phyloP scores from a whole-genome alignment of 2,888 invertebrate genomes.

The Allacma fusca region DNA sequence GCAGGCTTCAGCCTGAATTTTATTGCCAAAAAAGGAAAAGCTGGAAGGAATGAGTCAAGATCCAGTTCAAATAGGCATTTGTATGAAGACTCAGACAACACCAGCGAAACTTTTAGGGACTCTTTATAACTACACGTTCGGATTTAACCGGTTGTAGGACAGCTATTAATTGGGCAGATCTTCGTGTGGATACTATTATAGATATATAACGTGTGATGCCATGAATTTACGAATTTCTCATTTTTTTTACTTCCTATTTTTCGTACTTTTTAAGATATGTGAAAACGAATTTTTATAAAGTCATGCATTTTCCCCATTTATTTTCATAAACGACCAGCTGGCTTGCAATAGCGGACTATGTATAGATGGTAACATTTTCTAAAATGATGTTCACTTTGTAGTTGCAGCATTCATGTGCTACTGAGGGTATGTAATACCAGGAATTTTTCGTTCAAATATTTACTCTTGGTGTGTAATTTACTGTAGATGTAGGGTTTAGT shows the following conservation, averaged over 20 bases:
- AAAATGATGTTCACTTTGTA: no score
- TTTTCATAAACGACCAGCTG: no score
- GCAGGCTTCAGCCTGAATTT: constrained; percentile 61
- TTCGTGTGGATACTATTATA: neutral
- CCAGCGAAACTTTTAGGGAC: constrained; percentile 60
- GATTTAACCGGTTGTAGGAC: no score
- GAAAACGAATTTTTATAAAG: neutral
- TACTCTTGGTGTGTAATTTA: no score
- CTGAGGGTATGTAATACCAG: no score
- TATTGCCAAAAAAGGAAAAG: constrained; percentile 56
- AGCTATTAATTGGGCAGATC: neutral
- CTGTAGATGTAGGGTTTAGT: no score
- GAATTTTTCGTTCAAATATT: no score
- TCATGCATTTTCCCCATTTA: no score
- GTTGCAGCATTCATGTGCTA: no score
- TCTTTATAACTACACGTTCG: constrained; percentile 46
- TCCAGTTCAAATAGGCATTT: constrained; percentile 60
- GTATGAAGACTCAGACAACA: constrained; percentile 60
- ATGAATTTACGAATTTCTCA: constrained; percentile 27
- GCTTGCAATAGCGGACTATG: no score
- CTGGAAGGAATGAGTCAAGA: constrained; percentile 57
- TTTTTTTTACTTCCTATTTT: neutral
- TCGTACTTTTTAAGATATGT: neutral
- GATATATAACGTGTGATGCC: constrained; percentile 22
- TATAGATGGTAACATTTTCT: no score